Conservation (phyloP, 2,113 vertebrate genomes). For the Pterocles burchelli region DNA sequence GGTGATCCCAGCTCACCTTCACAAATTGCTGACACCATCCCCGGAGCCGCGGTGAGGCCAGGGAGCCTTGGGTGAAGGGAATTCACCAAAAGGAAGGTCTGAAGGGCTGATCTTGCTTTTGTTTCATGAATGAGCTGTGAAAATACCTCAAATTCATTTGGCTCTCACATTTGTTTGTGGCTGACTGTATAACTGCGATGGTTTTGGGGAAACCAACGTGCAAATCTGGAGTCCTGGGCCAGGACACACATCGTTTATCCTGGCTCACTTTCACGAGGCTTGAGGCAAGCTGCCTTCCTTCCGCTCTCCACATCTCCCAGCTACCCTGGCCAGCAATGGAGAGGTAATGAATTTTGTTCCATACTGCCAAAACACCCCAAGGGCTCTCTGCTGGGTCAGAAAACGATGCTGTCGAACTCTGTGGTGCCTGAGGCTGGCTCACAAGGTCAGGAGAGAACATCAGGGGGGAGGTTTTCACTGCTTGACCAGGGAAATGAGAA, state of each 20-base stretch:
- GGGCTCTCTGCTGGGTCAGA: neutral
- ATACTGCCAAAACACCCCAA: neutral
- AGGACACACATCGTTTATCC: neutral
- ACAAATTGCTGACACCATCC: neutral
- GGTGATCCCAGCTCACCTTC: neutral
- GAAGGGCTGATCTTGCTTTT: neutral
- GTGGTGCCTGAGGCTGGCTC: neutral
- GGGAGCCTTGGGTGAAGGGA: neutral
- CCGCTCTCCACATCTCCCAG: neutral
- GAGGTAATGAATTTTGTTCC: neutral
- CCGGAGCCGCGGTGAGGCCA: rapidly evolving
- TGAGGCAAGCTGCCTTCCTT: neutral
- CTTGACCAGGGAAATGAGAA: neutral
- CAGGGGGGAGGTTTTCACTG: neutral
- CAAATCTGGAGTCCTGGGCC: neutral
- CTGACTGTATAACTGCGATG: neutral
- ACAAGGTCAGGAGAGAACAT: neutral
- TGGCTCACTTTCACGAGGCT: neutral
- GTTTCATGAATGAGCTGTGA: neutral
- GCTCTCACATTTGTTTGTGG: neutral
- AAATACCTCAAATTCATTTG: neutral
- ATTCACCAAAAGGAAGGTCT: neutral
- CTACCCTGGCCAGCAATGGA: neutral
- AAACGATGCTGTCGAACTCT: neutral
- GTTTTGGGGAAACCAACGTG: neutral